Evolutionary conservation across 2,113 vertebrate genomes (phyloP).

Genomic region (Cebus imitator): DNA sequence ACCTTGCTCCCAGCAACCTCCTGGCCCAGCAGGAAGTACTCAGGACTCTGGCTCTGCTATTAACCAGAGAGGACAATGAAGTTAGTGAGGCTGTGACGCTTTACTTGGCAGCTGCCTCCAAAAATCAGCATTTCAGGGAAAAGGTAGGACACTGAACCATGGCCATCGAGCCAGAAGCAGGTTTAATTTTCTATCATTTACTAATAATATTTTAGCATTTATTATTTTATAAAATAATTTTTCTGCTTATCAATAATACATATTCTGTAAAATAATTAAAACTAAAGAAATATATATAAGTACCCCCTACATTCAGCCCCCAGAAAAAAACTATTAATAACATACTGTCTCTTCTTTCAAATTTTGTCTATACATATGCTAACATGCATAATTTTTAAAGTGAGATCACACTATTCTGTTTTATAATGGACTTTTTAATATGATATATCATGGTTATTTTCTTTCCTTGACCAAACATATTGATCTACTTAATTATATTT

Average conservation of each 20-base stretch:
- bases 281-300: background rate
- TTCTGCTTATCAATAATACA: background rate
- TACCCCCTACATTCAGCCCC: background rate
- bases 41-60: conserved; percentile 89
- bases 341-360: background rate
- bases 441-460: background rate
- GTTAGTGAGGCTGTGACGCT: conserved; percentile 87
- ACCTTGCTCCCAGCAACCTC: conserved; percentile 84
- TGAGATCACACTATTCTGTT: background rate
- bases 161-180: background rate
- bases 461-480: background rate
- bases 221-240: background rate
- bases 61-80: conserved; percentile 87
- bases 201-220: background rate
- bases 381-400: background rate
- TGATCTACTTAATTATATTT: background rate
- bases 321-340: background rate
- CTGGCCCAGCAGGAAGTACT: conserved; percentile 88
- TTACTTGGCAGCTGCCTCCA: conserved; percentile 88
- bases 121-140: conserved; percentile 89
- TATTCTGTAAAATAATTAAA: background rate
- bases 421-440: background rate
- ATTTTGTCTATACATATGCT: background rate
- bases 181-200: background rate
- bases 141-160: conserved; percentile 85